Base-by-base conservation (phyloP, 2,797 vertebrate genomes). In the Anas georgica region DNA sequence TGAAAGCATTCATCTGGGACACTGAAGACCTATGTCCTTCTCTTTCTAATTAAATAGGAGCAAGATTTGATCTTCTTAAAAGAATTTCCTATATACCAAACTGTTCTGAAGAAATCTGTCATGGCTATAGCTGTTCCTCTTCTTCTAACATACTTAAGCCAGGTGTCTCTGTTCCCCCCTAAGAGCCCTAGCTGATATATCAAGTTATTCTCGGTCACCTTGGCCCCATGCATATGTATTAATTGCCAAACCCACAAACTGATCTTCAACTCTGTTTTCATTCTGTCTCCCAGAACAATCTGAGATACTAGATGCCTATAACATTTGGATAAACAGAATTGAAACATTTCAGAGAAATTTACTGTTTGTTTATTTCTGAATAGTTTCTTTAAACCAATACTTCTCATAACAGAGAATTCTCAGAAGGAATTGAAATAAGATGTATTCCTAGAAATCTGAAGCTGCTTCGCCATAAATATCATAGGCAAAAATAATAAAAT, bases 401-500 rank as follows among this genome's bases (percentile, higher is more conserved):
- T 83, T 67, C 46, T 48, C 59, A 22, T 28, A 81, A 83, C n/a
- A 69, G 23, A 73, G n/a, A 66, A 56, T 13, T 48, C 45, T 77
- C 67, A 21, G 56, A 94, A 91, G 56, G 31, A 92, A 92, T 86
- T 1, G 6, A 91, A 93, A 72, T 62, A 88, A 92, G 54, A 86
- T 1, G 0, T 14, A 79, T 84, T 88, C 56, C 70, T 86, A 80
- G 86, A 94, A 91, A 92, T 88, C 64, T 48, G 29, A 87, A 90
- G 63, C 56, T 85, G 39, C 64, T 79, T 91, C 80, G 50, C 31
- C 60, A 75, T 82, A 88, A 94, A 88, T 77, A 91, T 63, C 25
- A 72, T 15, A 69, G 41, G n/a, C 58, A 93, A 93, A 91, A 93
- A 60, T 39, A 88, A 84, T n/a, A 82, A 86, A 93, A 86, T n/a